Evolutionary conservation across 2,113 vertebrate genomes (phyloP), one percentile per base, ranked within the genome.

Genomic region (Junco hyemalis): DNA sequence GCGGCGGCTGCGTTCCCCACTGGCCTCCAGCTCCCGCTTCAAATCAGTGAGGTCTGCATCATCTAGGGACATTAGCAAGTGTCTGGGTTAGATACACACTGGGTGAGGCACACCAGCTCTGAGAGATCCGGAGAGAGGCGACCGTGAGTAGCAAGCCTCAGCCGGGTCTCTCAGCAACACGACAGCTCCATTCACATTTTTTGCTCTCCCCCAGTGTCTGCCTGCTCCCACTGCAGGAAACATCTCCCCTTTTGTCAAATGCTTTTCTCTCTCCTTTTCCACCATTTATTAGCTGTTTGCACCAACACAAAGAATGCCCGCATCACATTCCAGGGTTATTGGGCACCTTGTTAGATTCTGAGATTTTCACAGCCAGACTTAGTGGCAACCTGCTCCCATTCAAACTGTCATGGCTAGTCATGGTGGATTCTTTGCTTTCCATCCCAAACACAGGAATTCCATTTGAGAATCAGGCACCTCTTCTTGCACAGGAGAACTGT

Each of bases 21-120:
- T 71, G 16, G 83, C 93, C 82, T 97, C 97, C 90, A 97, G 93
- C 76, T 98, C 97, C 78, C 6, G 90, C 95, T 98, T 96, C 81
- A 97, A 28, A 69, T 96, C 80, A 0, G 63, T 76, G 82, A 98
- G 83, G 84, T 96, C 97, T 9, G 96, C 79, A 25, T 98, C 98
- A 95, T 98, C 98, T 98, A 61, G 65, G 93, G 90, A 88, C 81
- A 93, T 7, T 0, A n/a, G 69, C 65, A 76, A 70, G 60, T n/a
- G 57, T 54, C 35, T 28, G 38, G 8, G 9, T 92, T 81, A 80
- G 54, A 31, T 19, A 56, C 38, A 53, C 2, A 0, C 14, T 26
- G 50, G 24, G 14, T 35, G 36, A 80, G 47, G n/a, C 33, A 44
- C 25, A 22, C 16, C 31, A 71, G 24, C 44, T 42, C 45, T 2